Evolutionary conservation across 2,888 invertebrate genomes (phyloP), one percentile per base, ranked within the genome.

Genomic region (Parnassius orleans): DNA sequence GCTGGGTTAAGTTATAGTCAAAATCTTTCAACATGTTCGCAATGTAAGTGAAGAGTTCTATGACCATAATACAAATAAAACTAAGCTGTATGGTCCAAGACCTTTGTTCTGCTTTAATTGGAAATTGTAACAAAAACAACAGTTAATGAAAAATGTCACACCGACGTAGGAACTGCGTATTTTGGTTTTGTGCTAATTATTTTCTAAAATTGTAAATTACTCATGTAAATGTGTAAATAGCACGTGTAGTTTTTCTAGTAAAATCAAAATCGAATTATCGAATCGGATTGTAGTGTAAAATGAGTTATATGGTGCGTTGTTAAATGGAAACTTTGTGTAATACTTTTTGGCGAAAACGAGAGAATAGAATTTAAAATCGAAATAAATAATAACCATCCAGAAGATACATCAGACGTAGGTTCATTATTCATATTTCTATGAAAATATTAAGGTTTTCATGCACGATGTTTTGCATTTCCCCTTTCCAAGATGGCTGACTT

Each of bases 401-500:
- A 66, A 57, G 60, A 60, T 12, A 41, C 48, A 67, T 51, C 65
- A 83, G 86, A 87, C 88, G 88, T 88, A 70, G 87, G 88, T 89
- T 11, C 12, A 19, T 56, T 44, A 53, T 62, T 24, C 63, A 51
- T 48, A 44, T 53, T 56, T 63, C 47, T 24, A 9, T 5, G 57
- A 53, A 65, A 57, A 33, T 33, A 33, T 9, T 48, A 10, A 54
- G 65, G 46, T 55, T 61, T 66, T 68, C 69, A 59, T 69, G 69
- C 68, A 70, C 69, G 68, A 63, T 61, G 66, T 68, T 68, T 65
- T 69, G 68, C 68, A 69, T 69, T 60, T 65, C 47, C 53, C 65
- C 66, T 69, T 70, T 75, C 50, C 87, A 90, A 90, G 78, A 90
- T 90, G 90, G 90, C 90, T 81, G 83, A 80, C 72, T 62, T 67